These are phyloP conservation scores for Pluvianellus socialis DNA, from an alignment of 2,113 vertebrate genomes.

Conservation along the genomic window DNA sequence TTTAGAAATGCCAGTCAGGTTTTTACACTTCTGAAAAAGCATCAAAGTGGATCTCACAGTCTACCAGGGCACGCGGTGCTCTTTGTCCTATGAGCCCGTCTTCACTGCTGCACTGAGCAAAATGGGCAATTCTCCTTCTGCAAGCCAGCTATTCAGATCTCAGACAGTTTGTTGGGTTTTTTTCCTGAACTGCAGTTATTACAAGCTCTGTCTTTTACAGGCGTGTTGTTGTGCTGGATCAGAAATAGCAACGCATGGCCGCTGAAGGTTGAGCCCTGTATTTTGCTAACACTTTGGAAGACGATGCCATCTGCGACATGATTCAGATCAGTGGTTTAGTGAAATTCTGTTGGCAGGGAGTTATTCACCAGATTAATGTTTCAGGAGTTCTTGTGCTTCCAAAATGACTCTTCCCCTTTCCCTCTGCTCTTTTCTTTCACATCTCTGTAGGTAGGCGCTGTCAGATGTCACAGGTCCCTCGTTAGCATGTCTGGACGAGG, in stretches of 20 bases:
- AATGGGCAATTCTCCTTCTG: constrained; percentile 52
- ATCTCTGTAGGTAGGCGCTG: not conserved
- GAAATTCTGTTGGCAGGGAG: constrained; percentile 54
- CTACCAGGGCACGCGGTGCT: not conserved
- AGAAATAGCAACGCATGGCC: not conserved
- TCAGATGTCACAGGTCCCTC: not conserved
- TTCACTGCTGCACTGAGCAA: constrained; percentile 25
- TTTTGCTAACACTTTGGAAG: constrained; percentile 44
- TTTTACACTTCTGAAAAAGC: not conserved
- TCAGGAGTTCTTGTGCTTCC: constrained; percentile 30
- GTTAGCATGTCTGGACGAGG: not conserved
- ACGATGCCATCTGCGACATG: constrained; percentile 46
- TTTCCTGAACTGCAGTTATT: not conserved
- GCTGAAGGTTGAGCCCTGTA: constrained; percentile 29
- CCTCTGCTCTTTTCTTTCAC: not conserved
- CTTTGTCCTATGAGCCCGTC: not conserved
- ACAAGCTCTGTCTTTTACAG: constrained; percentile 26
- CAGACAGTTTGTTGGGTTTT: not conserved
- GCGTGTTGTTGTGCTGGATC: not conserved
- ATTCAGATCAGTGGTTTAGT: constrained; percentile 59
- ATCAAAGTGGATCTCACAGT: not conserved
- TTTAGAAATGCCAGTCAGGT: not conserved
- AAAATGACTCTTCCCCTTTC: not conserved
- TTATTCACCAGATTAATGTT: constrained; percentile 43
- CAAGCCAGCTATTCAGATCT: not conserved